A percentile compares a stretch with the other conserved stretches of the same genome.
These are phyloP conservation scores for Cephalotes varians DNA, from an alignment of 2,888 invertebrate species.

Conservation along the genomic window DNA sequence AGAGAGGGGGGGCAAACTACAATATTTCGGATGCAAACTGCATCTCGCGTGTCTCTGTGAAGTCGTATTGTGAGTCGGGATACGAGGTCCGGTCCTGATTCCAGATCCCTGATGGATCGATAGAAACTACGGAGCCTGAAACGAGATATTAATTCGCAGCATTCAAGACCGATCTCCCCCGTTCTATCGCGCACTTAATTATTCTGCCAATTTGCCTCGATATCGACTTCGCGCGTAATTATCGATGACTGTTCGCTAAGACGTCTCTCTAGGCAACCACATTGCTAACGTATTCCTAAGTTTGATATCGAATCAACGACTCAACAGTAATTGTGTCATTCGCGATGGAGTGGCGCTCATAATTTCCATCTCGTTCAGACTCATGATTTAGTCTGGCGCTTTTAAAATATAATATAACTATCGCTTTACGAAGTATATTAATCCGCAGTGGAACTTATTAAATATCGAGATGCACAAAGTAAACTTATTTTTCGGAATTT, in stretches of 20 bases:
- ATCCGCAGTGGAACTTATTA: constrained; percentile 14
- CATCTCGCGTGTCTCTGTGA: constrained; percentile 51
- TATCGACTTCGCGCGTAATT: constrained; percentile 70
- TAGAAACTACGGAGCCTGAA: constrained; percentile 50
- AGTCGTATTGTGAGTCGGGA: constrained; percentile 66
- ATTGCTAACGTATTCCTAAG: constrained; percentile 34
- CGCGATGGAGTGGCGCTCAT: not conserved
- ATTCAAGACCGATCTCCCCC: constrained; percentile 56
- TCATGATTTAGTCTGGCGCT: not conserved
- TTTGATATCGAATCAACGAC: not conserved
- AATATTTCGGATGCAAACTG: constrained; percentile 66
- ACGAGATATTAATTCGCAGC: constrained; percentile 74
- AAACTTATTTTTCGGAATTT: constrained; percentile 35
- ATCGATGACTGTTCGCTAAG: constrained; percentile 65
- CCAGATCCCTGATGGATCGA: constrained; percentile 64
- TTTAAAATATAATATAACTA: not conserved
- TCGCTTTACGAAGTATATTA: constrained; percentile 4
- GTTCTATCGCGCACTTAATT: constrained; percentile 71
- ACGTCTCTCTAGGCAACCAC: constrained; percentile 57
- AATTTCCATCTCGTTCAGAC: not conserved
- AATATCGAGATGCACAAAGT: not conserved
- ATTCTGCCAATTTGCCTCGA: constrained; percentile 73
- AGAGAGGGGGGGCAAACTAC: constrained; percentile 4
- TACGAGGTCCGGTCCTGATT: constrained; percentile 51
- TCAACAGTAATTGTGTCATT: not conserved